Percentiles rank a stretch among this genome's conserved stretches.
phyloP scores from a whole-genome alignment of 1,140 invertebrate species.

The Bombus difficillimus region DNA sequence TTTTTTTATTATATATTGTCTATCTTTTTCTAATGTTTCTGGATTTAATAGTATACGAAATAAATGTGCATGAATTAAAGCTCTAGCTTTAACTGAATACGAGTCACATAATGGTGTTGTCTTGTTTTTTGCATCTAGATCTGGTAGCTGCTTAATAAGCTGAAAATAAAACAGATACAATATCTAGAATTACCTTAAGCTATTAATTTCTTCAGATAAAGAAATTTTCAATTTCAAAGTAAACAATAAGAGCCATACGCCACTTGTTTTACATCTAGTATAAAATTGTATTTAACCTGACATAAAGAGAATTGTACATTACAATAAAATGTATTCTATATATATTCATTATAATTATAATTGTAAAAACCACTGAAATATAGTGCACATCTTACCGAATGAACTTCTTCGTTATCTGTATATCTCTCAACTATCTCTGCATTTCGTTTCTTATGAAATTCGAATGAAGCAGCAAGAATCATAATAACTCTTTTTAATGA shows the following conservation, averaged over 20 bases:
- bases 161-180: slow-evolving; percentile 80
- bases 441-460: slow-evolving; percentile 98
- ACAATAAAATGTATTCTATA: neutral
- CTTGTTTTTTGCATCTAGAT: slow-evolving; percentile 96
- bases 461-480: slow-evolving; percentile 97
- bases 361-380: neutral
- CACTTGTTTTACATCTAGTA: neutral
- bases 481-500: slow-evolving; percentile 96
- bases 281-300: neutral
- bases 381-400: slow-evolving; percentile 86
- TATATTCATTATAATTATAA: slow-evolving; percentile 16
- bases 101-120: slow-evolving; percentile 95
- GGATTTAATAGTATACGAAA: slow-evolving; percentile 91
- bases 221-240: slow-evolving; percentile 31
- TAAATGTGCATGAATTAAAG: slow-evolving; percentile 97
- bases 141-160: slow-evolving; percentile 95
- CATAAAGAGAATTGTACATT: neutral
- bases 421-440: slow-evolving; percentile 96
- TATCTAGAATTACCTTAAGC: neutral
- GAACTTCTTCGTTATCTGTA: slow-evolving; percentile 97
- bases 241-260: neutral
- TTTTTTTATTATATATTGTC: slow-evolving; percentile 95
- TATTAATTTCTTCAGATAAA: slow-evolving; percentile 6
- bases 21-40: slow-evolving; percentile 92
- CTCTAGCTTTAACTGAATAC: slow-evolving; percentile 98